Evolutionary conservation across 2,797 vertebrate genomes (phyloP), one percentile per base, ranked within the genome.

Genomic region (Caiman crocodilus): DNA sequence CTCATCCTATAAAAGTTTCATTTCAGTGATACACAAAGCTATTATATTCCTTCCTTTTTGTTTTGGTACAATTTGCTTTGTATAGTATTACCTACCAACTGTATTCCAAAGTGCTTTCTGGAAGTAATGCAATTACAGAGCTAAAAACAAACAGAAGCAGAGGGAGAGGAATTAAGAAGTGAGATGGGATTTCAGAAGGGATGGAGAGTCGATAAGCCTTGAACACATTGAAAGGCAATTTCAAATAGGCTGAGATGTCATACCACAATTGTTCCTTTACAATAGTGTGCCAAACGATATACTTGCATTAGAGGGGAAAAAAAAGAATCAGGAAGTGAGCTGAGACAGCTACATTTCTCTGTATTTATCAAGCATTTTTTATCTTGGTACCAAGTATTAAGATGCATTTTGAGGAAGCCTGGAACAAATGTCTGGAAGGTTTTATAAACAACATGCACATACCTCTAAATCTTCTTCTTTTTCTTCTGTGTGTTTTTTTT

Each of bases 211-310:
- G 92, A 42, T 83, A 73, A 61, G 74, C 55, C 90, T 85, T 76
- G 84, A 94, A 18, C 76, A 2, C 8, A 35, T 77, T 95, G 95
- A 94, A 73, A 73, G 35, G 50, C 26, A 35, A 23, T 26, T 50
- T 50, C 23, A 73, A 95, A 92, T 86, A 92, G 57, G 5, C 2
- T 1, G 30, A 61, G 77, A 57, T 94, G 90, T 82, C 95, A 92
- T 0, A 71, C 42, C 42, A 50, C 42, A 50, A 50, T 50, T 50
- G 42, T 50, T 50, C 42, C 42, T 50, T 50, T 87, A 57, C 55
- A 58, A 21, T 2, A 88, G 61, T 14, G 18, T 50, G 1, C 67
- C 78, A 85, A 92, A 69, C 55, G 84, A 73, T 64, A 91, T 76
- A 94, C 88, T 88, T 95, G 86, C 85, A 42, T 86, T 7, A 55